Evolutionary conservation across 2,113 vertebrate species (phyloP).

Genomic region (Microcebus jonahi): DNA sequence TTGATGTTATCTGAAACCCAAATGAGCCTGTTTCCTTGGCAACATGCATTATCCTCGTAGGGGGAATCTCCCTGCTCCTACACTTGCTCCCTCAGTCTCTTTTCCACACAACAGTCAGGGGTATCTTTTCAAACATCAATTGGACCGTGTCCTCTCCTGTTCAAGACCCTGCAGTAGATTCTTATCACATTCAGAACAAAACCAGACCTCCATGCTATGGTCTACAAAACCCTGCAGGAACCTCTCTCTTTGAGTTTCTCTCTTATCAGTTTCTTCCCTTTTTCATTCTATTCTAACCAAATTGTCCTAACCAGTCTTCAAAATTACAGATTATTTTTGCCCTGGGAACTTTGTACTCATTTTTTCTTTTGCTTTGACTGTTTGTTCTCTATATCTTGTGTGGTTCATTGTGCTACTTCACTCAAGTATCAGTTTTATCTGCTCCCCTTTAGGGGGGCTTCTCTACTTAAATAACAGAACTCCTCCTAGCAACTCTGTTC

Average conservation of each 20-base stretch:
- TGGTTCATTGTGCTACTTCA: background rate
- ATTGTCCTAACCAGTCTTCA: background rate
- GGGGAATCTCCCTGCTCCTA: background rate
- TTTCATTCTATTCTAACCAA: background rate
- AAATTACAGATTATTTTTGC: background rate
- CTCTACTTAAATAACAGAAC: background rate
- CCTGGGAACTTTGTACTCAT: background rate
- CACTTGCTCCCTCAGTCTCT: background rate
- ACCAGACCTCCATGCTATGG: background rate
- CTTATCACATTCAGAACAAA: background rate
- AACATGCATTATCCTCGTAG: background rate
- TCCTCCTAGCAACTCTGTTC: background rate
- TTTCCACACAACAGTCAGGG: background rate
- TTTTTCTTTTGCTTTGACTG: background rate
- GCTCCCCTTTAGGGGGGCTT: background rate
- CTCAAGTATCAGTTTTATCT: background rate
- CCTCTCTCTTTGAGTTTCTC: background rate
- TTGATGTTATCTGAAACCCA: background rate
- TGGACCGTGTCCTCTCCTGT: background rate
- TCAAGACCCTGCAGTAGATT: background rate
- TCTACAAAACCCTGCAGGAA: background rate
- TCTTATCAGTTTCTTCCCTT: background rate
- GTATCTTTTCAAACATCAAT: background rate
- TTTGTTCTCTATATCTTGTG: background rate
- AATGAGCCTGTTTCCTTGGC: background rate